phyloP scores from a whole-genome alignment of 1,140 invertebrate species.

The Apis florea region DNA sequence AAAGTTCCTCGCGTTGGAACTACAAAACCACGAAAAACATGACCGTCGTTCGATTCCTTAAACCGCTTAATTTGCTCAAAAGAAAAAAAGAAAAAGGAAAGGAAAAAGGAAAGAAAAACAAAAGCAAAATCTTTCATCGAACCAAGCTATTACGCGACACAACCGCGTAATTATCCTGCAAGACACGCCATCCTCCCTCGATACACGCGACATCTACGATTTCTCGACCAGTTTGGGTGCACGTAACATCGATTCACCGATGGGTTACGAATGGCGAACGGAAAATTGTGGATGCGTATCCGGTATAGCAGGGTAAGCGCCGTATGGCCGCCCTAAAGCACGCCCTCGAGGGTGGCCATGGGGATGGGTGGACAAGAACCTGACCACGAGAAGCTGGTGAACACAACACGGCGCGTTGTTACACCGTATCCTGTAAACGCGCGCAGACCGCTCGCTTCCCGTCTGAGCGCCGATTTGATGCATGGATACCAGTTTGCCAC shows the following conservation, averaged over 20 bases:
- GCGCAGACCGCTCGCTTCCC: neutral
- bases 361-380: conserved; percentile 44
- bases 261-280: conserved; percentile 6
- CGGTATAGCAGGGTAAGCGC: conserved; percentile 37
- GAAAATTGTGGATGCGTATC: conserved; percentile 30
- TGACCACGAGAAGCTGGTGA: conserved; percentile 41
- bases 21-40: too few species aligned
- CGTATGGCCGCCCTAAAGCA: conserved; percentile 36
- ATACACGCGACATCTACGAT: conserved; percentile 1
- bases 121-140: too few species aligned
- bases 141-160: neutral
- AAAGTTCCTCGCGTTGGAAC: too few species aligned
- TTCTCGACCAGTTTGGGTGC: neutral
- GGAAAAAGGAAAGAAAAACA: too few species aligned
- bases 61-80: too few species aligned
- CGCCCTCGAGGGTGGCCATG: neutral
- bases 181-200: neutral
- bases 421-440: conserved; percentile 27
- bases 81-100: too few species aligned
- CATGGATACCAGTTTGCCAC: conserved; percentile 73
- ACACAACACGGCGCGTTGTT: conserved; percentile 17
- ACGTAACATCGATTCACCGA: conserved; percentile 3
- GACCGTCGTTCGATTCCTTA: too few species aligned
- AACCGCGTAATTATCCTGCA: neutral
- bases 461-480: conserved; percentile 67